Conservation (phyloP, 2,797 vertebrate genomes). For the Zenarchopterus dispar region DNA sequence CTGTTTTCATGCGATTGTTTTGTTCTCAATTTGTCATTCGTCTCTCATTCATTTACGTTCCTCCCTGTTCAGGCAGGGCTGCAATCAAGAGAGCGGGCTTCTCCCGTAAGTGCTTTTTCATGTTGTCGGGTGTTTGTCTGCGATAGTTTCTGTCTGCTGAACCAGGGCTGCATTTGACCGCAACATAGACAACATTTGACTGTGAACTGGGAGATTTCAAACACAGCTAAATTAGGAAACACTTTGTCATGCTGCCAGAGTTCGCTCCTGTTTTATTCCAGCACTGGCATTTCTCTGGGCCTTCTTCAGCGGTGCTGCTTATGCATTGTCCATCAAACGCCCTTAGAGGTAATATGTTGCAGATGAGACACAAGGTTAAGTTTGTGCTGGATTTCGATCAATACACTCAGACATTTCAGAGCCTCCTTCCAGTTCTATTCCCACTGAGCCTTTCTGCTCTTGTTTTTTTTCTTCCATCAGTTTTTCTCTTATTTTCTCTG, state of each 20-base stretch:
- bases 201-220: constrained; percentile 39
- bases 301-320: constrained; percentile 2
- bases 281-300: not conserved
- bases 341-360: constrained; percentile 32
- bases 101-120: constrained; percentile 54
- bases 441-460: constrained; percentile 43
- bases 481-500: not conserved
- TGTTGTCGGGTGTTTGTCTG: constrained; percentile 48
- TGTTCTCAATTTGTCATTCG: no score
- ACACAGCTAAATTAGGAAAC: constrained; percentile 44
- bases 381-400: constrained; percentile 53
- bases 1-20: constrained; percentile 7
- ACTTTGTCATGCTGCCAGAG: constrained; percentile 29
- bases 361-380: constrained; percentile 54
- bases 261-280: constrained; percentile 27
- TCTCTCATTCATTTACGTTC: constrained; percentile 23
- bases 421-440: constrained; percentile 29
- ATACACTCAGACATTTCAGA: constrained; percentile 51
- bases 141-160: constrained; percentile 19
- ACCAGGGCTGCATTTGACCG: constrained; percentile 22
- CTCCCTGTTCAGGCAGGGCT: constrained; percentile 39
- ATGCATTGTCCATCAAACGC: constrained; percentile 50
- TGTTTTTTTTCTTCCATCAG: constrained; percentile 17
- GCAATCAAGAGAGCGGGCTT: constrained; percentile 14
- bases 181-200: constrained; percentile 11